phyloP scores from a whole-genome alignment of 2,888 invertebrate species.

The Erebia palarica region DNA sequence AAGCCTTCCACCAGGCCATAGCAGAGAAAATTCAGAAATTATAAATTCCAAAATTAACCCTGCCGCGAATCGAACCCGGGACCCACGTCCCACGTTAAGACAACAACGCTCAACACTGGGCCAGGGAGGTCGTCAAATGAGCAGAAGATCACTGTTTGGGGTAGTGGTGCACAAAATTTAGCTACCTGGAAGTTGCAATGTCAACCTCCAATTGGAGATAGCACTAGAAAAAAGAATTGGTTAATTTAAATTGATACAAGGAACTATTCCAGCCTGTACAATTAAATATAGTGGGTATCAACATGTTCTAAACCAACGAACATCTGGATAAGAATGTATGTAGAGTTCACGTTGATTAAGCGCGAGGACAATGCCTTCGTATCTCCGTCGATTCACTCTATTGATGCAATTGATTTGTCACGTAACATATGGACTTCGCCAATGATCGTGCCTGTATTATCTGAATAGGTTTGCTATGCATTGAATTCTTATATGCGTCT shows the following conservation, averaged over 20 bases:
- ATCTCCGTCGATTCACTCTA: conserved; percentile 32
- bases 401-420: conserved; percentile 38
- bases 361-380: conserved; percentile 30
- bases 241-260: neutral
- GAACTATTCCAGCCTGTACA: neutral
- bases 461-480: neutral
- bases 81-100: too few relatives aligned
- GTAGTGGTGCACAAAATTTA: too few relatives aligned
- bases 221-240: neutral
- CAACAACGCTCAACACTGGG: too few relatives aligned
- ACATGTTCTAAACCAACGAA: neutral
- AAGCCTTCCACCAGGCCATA: too few relatives aligned
- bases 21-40: too few relatives aligned
- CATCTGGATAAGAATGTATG: conserved; percentile 26
- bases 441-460: conserved; percentile 26
- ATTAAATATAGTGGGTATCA: neutral
- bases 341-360: conserved; percentile 24
- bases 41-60: too few relatives aligned
- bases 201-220: too few relatives aligned
- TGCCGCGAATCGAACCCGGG: too few relatives aligned
- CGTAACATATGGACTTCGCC: conserved; percentile 28
- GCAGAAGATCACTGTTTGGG: too few relatives aligned
- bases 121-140: too few relatives aligned
- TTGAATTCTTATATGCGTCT: neutral
- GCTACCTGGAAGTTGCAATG: too few relatives aligned